Percentiles rank a stretch among this genome's conserved stretches.
These are phyloP conservation scores for Dasyornis broadbenti DNA, from an alignment of 2,113 vertebrate species.

Conservation along the genomic window DNA sequence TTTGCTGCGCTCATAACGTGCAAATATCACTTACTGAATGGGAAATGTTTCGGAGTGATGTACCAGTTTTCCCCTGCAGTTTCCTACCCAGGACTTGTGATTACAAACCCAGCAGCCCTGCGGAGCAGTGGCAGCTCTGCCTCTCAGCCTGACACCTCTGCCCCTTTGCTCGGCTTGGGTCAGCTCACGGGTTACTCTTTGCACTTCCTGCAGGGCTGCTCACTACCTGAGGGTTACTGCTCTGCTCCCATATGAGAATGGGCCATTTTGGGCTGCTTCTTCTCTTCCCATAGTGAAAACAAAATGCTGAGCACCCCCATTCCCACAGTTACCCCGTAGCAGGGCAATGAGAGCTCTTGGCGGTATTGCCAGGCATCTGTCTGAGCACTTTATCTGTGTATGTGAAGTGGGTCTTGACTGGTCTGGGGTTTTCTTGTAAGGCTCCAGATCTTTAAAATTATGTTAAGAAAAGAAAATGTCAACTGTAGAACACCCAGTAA, in stretches of 20 bases:
- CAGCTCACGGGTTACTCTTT: background rate
- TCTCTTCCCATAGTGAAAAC: background rate
- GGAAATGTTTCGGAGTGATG: background rate
- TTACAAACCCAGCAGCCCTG: fast-evolving
- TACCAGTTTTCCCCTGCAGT: background rate
- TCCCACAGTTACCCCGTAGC: fast-evolving
- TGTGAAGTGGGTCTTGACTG: background rate
- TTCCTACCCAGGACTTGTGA: background rate
- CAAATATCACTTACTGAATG: background rate
- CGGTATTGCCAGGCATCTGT: background rate
- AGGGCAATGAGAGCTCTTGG: background rate
- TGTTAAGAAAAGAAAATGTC: background rate
- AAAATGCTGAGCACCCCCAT: background rate
- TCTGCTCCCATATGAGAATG: background rate
- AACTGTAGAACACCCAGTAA: background rate
- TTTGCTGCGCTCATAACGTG: background rate
- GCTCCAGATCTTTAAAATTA: background rate
- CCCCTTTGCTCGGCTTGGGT: background rate
- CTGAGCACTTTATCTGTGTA: background rate
- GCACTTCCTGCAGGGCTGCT: background rate
- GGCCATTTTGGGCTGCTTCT: background rate
- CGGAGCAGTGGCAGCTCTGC: background rate
- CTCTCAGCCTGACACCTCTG: background rate
- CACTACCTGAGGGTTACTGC: background rate
- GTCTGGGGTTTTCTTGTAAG: background rate